phyloP scores from a whole-genome alignment of 2,888 invertebrate species.

The Acrocyrtus sp. region DNA sequence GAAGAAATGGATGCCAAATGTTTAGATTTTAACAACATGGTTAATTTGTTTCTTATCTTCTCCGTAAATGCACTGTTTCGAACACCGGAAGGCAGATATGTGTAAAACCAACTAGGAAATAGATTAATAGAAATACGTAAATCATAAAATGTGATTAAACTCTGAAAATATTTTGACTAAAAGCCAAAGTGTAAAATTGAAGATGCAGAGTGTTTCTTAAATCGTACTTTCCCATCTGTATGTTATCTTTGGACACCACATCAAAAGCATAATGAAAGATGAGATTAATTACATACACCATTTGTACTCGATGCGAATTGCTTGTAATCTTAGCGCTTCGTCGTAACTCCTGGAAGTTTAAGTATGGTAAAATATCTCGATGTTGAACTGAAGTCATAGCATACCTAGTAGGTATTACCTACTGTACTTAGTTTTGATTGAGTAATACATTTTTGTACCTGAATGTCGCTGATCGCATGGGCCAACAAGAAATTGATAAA shows the following conservation, averaged over 20 bases:
- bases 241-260: too few species aligned
- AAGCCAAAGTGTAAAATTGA: too few species aligned
- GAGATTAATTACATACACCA: slow-evolving; percentile 31
- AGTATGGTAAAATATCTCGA: background rate
- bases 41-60: background rate
- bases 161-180: too few species aligned
- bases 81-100: too few species aligned
- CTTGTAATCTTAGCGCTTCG: slow-evolving; percentile 32
- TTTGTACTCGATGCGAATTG: slow-evolving; percentile 27
- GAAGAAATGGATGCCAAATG: too few species aligned
- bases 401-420: background rate
- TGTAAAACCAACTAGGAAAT: too few species aligned
- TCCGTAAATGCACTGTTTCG: slow-evolving; percentile 5
- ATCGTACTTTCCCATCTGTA: too few species aligned
- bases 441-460: slow-evolving; percentile 24
- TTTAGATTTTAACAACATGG: slow-evolving; percentile 7
- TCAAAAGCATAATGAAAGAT: too few species aligned
- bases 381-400: background rate
- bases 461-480: slow-evolving; percentile 47
- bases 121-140: too few species aligned
- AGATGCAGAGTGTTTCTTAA: too few species aligned
- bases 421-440: background rate
- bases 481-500: slow-evolving; percentile 56
- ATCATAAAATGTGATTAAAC: too few species aligned
- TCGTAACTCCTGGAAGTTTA: slow-evolving; percentile 27